Evolutionary conservation across 2,888 invertebrate genomes (phyloP), one percentile per base, ranked within the genome.

Genomic region (Temnothorax unifasciatus): DNA sequence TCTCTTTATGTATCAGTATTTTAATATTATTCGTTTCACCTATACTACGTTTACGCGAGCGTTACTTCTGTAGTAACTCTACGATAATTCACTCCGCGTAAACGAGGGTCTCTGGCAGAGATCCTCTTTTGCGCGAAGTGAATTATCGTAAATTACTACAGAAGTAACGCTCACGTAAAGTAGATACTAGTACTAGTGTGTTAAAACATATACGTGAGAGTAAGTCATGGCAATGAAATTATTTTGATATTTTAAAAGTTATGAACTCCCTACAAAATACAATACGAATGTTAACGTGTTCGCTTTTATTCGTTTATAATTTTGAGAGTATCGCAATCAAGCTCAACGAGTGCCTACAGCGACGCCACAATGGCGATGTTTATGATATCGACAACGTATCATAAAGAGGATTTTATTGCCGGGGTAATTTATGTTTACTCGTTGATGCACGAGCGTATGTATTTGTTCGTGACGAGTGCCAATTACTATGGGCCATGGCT

Each of bases 341-440:
- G 5, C 11, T 44, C 18, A 15, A 25, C 25, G 64, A 50, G n/a
- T 9, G 41, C 18, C 13, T 3, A 25, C 8, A 34, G 13, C 6
- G 13, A 13, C 47, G 13, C n/a, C 13, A 52, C 57, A 34, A 57
- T 25, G 25, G 44, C 29, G 8, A 47, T 47, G 47, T 71, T 79
- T 59, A 69, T 41, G 54, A 68, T 68, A 68, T 79, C 21, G 50
- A 66, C 68, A 54, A 18, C 38, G 47, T 29, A 54, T 38, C 61
- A n/a, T 52, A 82, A 76, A 82, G 63, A 63, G 50, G 52, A 63
- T 82, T 61, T 61, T 61, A 83, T 69, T 68, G 25, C 44, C 41
- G 52, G 52, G 21, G n/a, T 83, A 77, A 66, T 81, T 71, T 59
- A 73, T 71, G 47, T 81, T 81, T 81, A 71, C 71, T 71, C 59